phyloP scores from a whole-genome alignment of 53 echinoderm and acorn worm species.

The Hippasteria phrygiana region DNA sequence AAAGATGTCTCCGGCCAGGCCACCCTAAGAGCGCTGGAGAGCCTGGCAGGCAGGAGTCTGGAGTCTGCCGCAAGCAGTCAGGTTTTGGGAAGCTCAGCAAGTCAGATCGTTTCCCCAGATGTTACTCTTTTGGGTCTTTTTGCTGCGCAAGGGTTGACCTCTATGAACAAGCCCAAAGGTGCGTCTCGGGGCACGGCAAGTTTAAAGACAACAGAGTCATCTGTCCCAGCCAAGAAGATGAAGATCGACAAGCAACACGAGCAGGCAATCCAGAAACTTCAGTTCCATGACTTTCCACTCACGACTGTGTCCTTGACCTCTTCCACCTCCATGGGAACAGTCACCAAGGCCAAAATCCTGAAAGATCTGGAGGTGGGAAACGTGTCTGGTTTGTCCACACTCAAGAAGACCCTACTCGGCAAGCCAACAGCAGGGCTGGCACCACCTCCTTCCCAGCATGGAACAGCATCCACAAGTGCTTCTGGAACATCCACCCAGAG shows the following conservation, averaged over 20 bases:
- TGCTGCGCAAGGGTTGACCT: constrained; percentile 69
- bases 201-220: background rate
- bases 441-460: background rate
- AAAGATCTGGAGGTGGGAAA: constrained; percentile 86
- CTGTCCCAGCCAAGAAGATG: constrained; percentile 61
- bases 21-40: constrained; percentile 50
- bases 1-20: constrained; percentile 25
- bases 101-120: constrained; percentile 75
- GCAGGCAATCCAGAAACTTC: constrained; percentile 98
- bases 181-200: background rate
- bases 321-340: constrained; percentile 35
- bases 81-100: constrained; percentile 1
- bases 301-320: constrained; percentile 89
- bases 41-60: constrained; percentile 32
- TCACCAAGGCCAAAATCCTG: constrained; percentile 96
- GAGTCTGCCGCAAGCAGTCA: background rate
- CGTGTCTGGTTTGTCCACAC: constrained; percentile 52
- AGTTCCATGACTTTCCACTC: constrained; percentile 98
- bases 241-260: constrained; percentile 78
- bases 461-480: constrained; percentile 9
- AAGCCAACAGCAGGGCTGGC: constrained; percentile 22
- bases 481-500: constrained; percentile 19
- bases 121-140: constrained; percentile 75
- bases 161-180: constrained; percentile 11
- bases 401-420: constrained; percentile 60